Percentiles rank a stretch among this genome's conserved stretches.
Conservation (phyloP, 1,140 invertebrate species). For the Chironomus striatipennis region DNA sequence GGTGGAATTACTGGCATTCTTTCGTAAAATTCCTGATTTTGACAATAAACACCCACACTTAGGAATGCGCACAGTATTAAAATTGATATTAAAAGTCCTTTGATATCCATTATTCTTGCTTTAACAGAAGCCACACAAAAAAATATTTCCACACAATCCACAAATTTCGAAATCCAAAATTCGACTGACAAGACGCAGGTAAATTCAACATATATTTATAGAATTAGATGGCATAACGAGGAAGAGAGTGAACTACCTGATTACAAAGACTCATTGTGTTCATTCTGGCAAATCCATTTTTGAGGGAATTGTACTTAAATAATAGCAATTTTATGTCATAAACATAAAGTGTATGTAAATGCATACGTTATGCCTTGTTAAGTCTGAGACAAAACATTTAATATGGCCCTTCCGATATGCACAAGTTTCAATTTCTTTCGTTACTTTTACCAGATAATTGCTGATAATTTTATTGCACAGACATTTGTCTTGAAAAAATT, state of each 20-base stretch:
- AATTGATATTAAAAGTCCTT: background rate
- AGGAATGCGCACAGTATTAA: background rate
- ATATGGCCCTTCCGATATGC: too few species aligned
- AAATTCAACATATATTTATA: constrained; percentile 4
- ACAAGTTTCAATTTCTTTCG: too few species aligned
- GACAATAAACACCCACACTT: background rate
- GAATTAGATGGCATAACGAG: background rate
- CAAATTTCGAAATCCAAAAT: constrained; percentile 9
- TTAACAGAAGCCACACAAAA: background rate
- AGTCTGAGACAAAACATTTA: too few species aligned
- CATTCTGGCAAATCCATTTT: background rate
- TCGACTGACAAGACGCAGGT: background rate
- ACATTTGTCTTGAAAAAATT: too few species aligned
- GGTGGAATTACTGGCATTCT: background rate
- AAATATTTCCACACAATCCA: background rate
- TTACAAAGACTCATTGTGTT: constrained; percentile 1
- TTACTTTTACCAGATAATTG: too few species aligned
- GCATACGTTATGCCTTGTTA: too few species aligned
- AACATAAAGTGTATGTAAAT: too few species aligned
- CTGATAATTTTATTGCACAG: too few species aligned
- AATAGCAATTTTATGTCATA: too few species aligned
- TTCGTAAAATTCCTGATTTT: background rate
- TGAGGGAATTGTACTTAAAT: too few species aligned
- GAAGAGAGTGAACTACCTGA: background rate
- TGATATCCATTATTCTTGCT: background rate